phyloP scores from a whole-genome alignment of 1,140 invertebrate genomes.

The Aphis gossypii region DNA sequence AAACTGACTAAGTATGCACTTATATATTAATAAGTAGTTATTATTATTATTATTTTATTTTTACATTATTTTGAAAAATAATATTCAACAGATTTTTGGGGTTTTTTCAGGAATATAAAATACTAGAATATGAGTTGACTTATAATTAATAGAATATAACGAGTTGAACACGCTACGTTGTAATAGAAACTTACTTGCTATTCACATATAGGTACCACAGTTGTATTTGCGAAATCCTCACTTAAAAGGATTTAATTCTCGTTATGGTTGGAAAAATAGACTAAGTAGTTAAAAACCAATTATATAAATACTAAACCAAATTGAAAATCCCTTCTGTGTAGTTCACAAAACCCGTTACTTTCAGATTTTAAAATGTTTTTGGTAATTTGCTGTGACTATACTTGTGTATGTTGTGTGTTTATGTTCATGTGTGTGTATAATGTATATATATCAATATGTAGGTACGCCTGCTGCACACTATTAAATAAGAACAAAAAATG shows the following conservation, averaged over 20 bases:
- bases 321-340: constrained; percentile 6
- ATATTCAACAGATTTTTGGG: not conserved
- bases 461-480: not conserved
- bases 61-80: not conserved
- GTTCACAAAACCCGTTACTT: not conserved
- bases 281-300: constrained; percentile 54
- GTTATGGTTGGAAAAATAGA: constrained; percentile 29
- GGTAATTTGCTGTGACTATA: not conserved
- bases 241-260: constrained; percentile 53
- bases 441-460: too few relatives aligned
- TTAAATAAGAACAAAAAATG: not conserved
- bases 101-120: not conserved
- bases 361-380: constrained; percentile 15
- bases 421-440: too few relatives aligned
- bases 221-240: constrained; percentile 32
- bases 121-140: not conserved
- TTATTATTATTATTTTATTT: not conserved
- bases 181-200: not conserved
- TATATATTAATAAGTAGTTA: not conserved
- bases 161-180: not conserved
- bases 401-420: not conserved
- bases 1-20: not conserved
- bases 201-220: not conserved
- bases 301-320: constrained; percentile 24
- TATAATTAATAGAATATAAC: not conserved